Evolutionary conservation across 2,797 vertebrate species (phyloP).

Genomic region (Sitta carolinensis): DNA sequence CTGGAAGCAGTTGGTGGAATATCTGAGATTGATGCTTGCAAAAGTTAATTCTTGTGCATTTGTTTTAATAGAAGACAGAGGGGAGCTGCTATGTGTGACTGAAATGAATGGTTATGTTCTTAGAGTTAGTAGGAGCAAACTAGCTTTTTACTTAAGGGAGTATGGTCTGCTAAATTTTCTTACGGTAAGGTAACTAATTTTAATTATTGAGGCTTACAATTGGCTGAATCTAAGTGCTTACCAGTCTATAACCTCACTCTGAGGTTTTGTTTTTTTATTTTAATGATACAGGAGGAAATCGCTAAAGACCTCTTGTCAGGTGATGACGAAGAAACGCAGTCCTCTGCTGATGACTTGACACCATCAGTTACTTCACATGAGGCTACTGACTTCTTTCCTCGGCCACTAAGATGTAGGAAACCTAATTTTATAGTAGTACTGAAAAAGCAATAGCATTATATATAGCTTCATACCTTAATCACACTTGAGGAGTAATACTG

Average conservation of each 20-base stretch:
- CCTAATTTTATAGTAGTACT: not conserved
- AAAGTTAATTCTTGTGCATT: not conserved
- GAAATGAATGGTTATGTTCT: not conserved
- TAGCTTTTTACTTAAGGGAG: not conserved
- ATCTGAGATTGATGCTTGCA: not conserved
- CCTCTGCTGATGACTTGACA: conserved; percentile 94
- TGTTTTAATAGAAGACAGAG: not conserved
- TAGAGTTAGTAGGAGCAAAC: not conserved
- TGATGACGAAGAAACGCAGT: conserved; percentile 97
- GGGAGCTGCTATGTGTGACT: not conserved
- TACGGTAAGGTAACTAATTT: not conserved
- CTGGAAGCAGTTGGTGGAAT: not conserved
- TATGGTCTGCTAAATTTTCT: not conserved
- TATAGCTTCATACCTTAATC: not conserved
- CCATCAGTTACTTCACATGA: conserved; percentile 96
- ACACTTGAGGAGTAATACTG: not conserved
- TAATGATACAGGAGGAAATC: conserved; percentile 88
- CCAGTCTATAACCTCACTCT: not conserved
- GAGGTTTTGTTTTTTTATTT: not conserved
- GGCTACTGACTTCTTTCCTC: conserved; percentile 93
- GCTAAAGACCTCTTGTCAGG: conserved; percentile 95
- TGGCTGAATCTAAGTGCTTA: not conserved
- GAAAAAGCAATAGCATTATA: not conserved
- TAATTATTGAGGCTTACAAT: not conserved
- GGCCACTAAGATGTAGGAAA: conserved; percentile 93